Conservation (phyloP, 2,888 invertebrate genomes). For the Phlogophora meticulosa region DNA sequence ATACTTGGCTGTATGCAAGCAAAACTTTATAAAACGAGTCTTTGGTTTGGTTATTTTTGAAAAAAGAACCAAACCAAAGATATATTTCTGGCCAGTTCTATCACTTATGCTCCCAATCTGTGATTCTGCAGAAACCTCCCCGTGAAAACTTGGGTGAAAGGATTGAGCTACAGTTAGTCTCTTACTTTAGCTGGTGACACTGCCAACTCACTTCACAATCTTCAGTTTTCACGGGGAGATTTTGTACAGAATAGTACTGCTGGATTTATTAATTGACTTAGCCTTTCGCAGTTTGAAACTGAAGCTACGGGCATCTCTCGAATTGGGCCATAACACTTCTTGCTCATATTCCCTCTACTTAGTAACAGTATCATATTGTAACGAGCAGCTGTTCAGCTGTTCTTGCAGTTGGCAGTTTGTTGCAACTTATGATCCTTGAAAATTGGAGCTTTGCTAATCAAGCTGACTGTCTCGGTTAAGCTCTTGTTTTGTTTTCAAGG, state of each 20-base stretch:
- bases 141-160: too few relatives aligned
- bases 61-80: too few relatives aligned
- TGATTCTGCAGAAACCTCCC: too few relatives aligned
- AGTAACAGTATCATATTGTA: conserved; percentile 8
- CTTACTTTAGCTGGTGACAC: too few relatives aligned
- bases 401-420: conserved; percentile 11
- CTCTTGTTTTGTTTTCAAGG: background rate
- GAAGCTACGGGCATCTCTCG: background rate
- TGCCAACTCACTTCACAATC: too few relatives aligned
- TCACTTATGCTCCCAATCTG: too few relatives aligned
- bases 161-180: too few relatives aligned
- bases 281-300: background rate
- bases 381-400: conserved; percentile 2
- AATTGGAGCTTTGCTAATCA: conserved; percentile 14
- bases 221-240: too few relatives aligned
- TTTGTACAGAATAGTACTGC: too few relatives aligned
- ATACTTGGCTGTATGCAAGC: background rate
- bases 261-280: conserved; percentile 7
- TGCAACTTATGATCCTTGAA: conserved; percentile 15
- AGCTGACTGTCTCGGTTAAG: background rate
- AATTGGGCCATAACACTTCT: conserved; percentile 16
- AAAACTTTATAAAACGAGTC: background rate
- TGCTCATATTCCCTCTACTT: conserved; percentile 7
- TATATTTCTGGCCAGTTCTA: background rate
- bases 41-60: background rate